Evolutionary conservation across 2,797 vertebrate species (phyloP).

Genomic region (Bradypodion ventrale): DNA sequence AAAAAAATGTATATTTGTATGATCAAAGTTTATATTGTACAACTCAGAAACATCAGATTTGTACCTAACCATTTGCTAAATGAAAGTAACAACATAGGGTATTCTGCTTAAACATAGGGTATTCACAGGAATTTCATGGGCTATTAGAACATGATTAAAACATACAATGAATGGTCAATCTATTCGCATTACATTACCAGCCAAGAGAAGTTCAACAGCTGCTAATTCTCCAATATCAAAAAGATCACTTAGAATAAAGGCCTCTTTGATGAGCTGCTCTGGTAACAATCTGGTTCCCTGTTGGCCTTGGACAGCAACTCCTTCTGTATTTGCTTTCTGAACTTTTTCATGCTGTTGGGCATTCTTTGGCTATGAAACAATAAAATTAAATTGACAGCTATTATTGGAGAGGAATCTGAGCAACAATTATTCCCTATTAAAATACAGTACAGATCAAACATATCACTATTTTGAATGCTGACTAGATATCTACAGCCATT

Average conservation of each 20-base stretch:
- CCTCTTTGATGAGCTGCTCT: constrained; percentile 92
- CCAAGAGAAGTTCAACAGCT: constrained; percentile 93
- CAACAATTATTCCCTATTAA: constrained; percentile 20
- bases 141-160: constrained; percentile 12
- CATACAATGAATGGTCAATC: constrained; percentile 18
- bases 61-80: neutral
- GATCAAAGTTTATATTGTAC: no score
- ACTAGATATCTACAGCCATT: neutral
- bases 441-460: neutral
- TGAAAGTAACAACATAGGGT: neutral
- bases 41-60: neutral
- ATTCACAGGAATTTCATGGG: constrained; percentile 33
- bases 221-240: constrained; percentile 95
- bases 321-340: constrained; percentile 95
- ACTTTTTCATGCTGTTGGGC: constrained; percentile 95
- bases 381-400: neutral
- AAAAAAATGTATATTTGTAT: no score
- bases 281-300: constrained; percentile 93
- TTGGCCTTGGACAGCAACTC: constrained; percentile 95
- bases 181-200: constrained; percentile 79
- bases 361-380: constrained; percentile 87
- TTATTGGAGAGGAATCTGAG: neutral
- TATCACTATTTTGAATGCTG: neutral
- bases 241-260: constrained; percentile 96
- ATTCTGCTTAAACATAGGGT: neutral